Evolutionary conservation across 2,888 invertebrate species (phyloP).

Genomic region (Argynnis bischoffii): DNA sequence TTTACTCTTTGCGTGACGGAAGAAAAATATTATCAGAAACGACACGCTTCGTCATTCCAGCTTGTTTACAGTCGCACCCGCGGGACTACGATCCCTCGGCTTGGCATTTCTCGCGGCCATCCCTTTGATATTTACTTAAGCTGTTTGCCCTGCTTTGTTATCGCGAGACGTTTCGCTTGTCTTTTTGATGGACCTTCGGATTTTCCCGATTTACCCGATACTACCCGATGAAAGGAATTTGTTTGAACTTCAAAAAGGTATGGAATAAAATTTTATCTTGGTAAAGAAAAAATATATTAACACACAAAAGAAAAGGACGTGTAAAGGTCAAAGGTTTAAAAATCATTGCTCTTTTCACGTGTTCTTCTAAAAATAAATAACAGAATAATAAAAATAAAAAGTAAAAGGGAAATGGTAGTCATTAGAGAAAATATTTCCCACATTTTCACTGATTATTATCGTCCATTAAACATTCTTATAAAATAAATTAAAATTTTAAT

Average conservation of each 20-base stretch:
- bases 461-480: no score
- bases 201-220: conserved; percentile 4
- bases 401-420: no score
- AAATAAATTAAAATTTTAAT: no score
- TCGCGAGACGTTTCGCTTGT: conserved; percentile 30
- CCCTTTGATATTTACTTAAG: conserved; percentile 16
- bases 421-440: no score
- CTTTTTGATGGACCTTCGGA: conserved; percentile 14
- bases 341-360: neutral
- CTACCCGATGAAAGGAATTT: neutral
- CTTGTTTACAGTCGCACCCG: conserved; percentile 22
- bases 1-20: conserved; percentile 7
- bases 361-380: no score
- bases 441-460: no score
- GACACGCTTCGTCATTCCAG: conserved; percentile 12
- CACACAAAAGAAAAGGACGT: neutral
- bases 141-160: conserved; percentile 31
- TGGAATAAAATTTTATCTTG: conserved; percentile 2
- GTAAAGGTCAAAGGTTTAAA: neutral
- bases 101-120: neutral
- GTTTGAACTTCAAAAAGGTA: neutral
- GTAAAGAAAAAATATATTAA: conserved; percentile 7
- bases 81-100: conserved; percentile 6
- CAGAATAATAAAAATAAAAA: no score
- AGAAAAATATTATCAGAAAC: conserved; percentile 21